phyloP scores from a whole-genome alignment of 2,113 vertebrate genomes.

The Scomber japonicus region DNA sequence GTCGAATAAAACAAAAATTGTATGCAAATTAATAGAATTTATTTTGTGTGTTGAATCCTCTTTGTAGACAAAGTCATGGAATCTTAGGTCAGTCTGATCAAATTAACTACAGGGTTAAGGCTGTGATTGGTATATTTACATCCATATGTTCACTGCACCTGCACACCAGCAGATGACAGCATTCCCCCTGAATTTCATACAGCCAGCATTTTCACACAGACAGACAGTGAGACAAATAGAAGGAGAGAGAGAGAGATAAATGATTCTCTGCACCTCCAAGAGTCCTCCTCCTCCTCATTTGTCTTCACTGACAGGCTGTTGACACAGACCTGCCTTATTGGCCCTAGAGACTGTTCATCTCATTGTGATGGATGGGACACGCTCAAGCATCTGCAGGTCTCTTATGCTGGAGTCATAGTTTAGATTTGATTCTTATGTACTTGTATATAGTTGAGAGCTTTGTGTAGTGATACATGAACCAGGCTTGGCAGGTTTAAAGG shows the following conservation, averaged over 20 bases:
- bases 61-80: no score
- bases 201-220: constrained; percentile 14
- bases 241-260: constrained; percentile 45
- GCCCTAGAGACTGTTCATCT: constrained; percentile 63
- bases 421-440: constrained; percentile 42
- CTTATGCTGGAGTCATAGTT: constrained; percentile 28
- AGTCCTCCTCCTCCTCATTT: constrained; percentile 62
- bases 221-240: constrained; percentile 18
- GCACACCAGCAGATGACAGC: constrained; percentile 61
- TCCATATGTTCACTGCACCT: constrained; percentile 35
- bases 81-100: no score
- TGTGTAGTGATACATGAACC: constrained; percentile 1
- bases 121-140: background rate
- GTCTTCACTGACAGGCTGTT: constrained; percentile 79
- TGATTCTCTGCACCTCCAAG: constrained; percentile 36
- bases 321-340: constrained; percentile 72
- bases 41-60: no score
- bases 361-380: constrained; percentile 68
- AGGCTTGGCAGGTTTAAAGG: constrained; percentile 34
- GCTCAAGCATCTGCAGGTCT: constrained; percentile 46
- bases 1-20: no score
- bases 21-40: no score
- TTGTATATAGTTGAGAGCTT: constrained; percentile 43
- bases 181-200: constrained; percentile 44
- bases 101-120: background rate